Evolutionary conservation across 2,113 vertebrate genomes (phyloP).

Genomic region (human): GRCh38 chr5:63752501-63753000

Average conservation of each 20-base stretch:
- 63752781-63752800: background rate
- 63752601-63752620: background rate
- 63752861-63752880: background rate
- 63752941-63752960: background rate
- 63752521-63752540: background rate
- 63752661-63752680: background rate
- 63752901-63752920: background rate
- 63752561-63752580: background rate
- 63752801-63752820: background rate
- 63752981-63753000: background rate
- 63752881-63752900: background rate
- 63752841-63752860: background rate
- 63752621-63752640: background rate
- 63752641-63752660: background rate
- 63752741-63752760: background rate
- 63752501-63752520: background rate
- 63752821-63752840: background rate
- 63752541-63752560: background rate
- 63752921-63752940: background rate
- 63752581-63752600: fast-evolving
- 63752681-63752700: background rate
- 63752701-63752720: background rate
- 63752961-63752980: background rate
- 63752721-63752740: background rate
- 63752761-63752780: background rate